Conservation (phyloP, 2,113 vertebrate species). For the Anoplopoma fimbria region DNA sequence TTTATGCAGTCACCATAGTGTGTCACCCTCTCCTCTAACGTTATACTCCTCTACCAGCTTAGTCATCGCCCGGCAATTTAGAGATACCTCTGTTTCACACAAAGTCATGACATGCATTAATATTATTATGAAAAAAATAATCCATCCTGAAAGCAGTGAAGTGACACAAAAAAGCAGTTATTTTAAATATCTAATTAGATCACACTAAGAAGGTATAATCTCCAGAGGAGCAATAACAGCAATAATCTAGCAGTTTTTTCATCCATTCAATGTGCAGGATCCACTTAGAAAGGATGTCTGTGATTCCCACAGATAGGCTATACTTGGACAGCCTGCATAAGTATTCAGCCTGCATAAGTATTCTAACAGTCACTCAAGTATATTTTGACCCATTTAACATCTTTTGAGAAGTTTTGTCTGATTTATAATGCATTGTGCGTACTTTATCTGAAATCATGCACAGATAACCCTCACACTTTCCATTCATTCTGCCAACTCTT, state of each 20-base stretch:
- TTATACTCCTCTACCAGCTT: conserved; percentile 42
- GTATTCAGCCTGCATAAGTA: background rate
- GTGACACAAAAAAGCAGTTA: conserved; percentile 44
- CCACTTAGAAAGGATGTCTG: conserved; percentile 60
- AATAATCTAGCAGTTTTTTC: conserved; percentile 44
- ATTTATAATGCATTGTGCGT: background rate
- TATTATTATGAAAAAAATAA: conserved; percentile 10
- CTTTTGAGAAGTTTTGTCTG: conserved; percentile 3
- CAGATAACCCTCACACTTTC: conserved; percentile 2
- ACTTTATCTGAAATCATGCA: conserved; percentile 8
- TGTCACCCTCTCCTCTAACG: conserved; percentile 42
- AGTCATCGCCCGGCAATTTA: conserved; percentile 38
- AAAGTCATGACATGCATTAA: conserved; percentile 43
- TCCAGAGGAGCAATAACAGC: conserved; percentile 45
- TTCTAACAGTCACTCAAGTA: conserved; percentile 21
- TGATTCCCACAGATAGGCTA: conserved; percentile 30
- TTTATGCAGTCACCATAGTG: conserved; percentile 57
- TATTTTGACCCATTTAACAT: conserved; percentile 31
- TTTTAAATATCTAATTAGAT: conserved; percentile 74
- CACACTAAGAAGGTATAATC: conserved; percentile 50
- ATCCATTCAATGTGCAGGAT: conserved; percentile 55
- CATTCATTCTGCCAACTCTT: background rate
- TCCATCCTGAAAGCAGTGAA: conserved; percentile 27
- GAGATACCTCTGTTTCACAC: conserved; percentile 30
- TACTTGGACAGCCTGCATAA: background rate